Evolutionary conservation across 2,113 vertebrate species (phyloP).

Genomic region (Ranitomeya variabilis): DNA sequence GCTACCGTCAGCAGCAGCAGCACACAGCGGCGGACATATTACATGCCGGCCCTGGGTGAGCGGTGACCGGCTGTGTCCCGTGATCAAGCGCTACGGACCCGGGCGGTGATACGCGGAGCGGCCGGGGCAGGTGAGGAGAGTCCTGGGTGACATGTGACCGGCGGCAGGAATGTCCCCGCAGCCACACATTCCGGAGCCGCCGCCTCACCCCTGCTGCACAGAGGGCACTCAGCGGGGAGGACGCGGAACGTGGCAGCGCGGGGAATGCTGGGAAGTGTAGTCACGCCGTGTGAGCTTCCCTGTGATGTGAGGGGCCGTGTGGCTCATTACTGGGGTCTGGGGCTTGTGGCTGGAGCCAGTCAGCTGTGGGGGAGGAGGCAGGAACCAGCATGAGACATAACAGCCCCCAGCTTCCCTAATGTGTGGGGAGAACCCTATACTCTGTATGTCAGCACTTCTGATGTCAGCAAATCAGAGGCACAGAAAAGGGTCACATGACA

Average conservation of each 20-base stretch:
- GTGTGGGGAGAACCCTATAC: too few relatives aligned
- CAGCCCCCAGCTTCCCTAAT: too few relatives aligned
- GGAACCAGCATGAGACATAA: too few relatives aligned
- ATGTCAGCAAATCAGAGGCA: too few relatives aligned
- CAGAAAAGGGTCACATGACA: too few relatives aligned
- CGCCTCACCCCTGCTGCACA: background rate
- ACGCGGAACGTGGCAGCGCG: background rate
- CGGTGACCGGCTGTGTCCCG: background rate
- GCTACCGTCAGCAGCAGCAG: constrained; percentile 31
- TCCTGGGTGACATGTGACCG: background rate
- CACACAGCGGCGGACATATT: constrained; percentile 38
- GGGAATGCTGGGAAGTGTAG: constrained; percentile 31
- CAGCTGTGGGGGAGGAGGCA: too few relatives aligned
- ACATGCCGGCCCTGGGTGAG: constrained; percentile 2
- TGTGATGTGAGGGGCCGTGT: background rate
- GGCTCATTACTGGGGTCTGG: too few relatives aligned
- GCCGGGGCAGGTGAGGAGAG: background rate
- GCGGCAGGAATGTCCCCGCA: background rate
- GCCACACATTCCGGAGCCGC: background rate
- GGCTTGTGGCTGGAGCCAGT: too few relatives aligned
- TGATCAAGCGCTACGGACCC: background rate
- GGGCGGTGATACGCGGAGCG: background rate
- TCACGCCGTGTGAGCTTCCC: background rate
- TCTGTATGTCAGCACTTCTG: too few relatives aligned
- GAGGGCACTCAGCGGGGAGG: background rate